These are phyloP conservation scores for Hippocampus barbouri DNA, from an alignment of 2,113 vertebrate genomes.

Conservation along the genomic window DNA sequence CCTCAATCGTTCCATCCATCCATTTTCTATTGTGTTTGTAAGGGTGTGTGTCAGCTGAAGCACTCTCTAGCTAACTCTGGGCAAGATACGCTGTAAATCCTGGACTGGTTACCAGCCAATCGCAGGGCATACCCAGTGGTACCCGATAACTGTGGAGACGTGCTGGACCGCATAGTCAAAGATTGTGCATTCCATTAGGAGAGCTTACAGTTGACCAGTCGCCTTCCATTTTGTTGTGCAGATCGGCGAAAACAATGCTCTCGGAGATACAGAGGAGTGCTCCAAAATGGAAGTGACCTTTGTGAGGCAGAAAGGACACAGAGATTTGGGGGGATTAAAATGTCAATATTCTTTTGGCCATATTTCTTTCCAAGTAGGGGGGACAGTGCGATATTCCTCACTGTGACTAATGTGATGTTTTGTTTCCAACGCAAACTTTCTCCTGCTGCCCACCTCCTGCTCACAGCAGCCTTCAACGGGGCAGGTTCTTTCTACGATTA, in stretches of 20 bases:
- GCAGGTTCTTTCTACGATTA: slow-evolving; percentile 33
- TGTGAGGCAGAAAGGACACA: slow-evolving; percentile 50
- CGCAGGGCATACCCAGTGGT: neutral
- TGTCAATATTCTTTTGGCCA: slow-evolving; percentile 56
- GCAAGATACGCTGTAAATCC: neutral
- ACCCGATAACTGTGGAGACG: neutral
- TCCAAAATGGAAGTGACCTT: slow-evolving; percentile 53
- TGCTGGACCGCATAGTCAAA: neutral
- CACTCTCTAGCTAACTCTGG: neutral
- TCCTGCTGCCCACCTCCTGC: slow-evolving; percentile 34
- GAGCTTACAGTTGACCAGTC: neutral
- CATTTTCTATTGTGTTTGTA: no score
- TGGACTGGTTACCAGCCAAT: neutral
- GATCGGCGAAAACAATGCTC: slow-evolving; percentile 13
- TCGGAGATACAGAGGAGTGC: slow-evolving; percentile 22
- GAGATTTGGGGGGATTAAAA: slow-evolving; percentile 57
- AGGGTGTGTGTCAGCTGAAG: no score
- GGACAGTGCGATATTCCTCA: slow-evolving; percentile 39
- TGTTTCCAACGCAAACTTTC: slow-evolving; percentile 61
- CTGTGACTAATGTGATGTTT: slow-evolving; percentile 67
- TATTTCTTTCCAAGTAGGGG: slow-evolving; percentile 44
- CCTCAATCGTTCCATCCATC: no score
- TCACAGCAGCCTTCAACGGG: slow-evolving; percentile 7
- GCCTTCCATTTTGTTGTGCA: neutral
- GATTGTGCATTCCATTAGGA: neutral